phyloP scores from a whole-genome alignment of 2,113 vertebrate species.

The Ailuropoda melanoleuca region DNA sequence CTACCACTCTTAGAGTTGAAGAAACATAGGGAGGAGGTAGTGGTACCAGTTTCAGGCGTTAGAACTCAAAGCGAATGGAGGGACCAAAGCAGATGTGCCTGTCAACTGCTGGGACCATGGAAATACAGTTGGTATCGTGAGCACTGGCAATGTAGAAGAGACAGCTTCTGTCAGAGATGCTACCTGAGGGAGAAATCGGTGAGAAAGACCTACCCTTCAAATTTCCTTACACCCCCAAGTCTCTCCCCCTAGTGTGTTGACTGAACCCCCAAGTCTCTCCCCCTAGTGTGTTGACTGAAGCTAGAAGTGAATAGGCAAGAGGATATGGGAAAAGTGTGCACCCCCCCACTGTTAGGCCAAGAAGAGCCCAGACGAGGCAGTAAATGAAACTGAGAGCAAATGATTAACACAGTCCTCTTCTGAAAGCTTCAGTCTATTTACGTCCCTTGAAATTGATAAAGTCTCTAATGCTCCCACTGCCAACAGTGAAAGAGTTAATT shows the following conservation, averaged over 20 bases:
- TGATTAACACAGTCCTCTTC: not conserved
- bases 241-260: not conserved
- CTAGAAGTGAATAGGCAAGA: not conserved
- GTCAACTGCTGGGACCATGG: rapidly evolving
- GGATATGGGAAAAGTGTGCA: rapidly evolving
- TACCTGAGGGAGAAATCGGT: not conserved
- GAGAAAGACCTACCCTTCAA: not conserved
- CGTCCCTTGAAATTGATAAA: not conserved
- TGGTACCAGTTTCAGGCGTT: not conserved
- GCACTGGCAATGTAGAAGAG: not conserved
- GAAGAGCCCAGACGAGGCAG: rapidly evolving
- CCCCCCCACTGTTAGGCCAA: rapidly evolving
- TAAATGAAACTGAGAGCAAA: not conserved
- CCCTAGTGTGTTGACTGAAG: not conserved
- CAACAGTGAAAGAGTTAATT: not conserved
- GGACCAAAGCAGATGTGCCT: not conserved
- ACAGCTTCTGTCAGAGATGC: not conserved
- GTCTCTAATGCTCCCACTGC: not conserved
- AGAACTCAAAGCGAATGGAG: not conserved
- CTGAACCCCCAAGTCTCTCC: not conserved
- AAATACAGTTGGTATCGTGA: not conserved
- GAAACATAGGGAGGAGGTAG: not conserved
- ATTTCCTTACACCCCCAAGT: not conserved
- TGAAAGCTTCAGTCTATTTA: not conserved
- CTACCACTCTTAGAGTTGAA: not conserved